Evolutionary conservation across 2,797 vertebrate species (phyloP).

Genomic region (Platalea minor): DNA sequence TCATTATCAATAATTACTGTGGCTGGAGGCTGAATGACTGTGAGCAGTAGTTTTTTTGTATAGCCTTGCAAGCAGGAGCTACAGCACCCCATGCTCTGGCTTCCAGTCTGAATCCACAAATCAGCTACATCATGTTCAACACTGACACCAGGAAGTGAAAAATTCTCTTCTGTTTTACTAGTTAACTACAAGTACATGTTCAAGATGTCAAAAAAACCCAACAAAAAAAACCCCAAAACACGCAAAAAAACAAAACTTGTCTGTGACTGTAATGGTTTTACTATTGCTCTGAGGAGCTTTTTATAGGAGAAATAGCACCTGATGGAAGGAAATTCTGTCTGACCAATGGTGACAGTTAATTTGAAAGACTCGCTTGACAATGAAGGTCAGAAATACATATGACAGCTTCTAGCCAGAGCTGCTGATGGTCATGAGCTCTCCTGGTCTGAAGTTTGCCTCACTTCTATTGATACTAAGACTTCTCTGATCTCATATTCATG

Average conservation of each 20-base stretch:
- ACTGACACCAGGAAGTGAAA: background rate
- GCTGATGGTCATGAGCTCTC: background rate
- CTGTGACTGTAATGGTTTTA: background rate
- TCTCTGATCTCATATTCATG: background rate
- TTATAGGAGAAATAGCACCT: background rate
- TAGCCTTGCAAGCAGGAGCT: background rate
- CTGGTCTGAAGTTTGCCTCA: background rate
- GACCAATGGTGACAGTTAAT: background rate
- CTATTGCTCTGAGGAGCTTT: background rate
- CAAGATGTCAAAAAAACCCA: background rate
- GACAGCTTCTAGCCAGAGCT: background rate
- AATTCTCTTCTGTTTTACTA: background rate
- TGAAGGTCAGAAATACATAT: background rate
- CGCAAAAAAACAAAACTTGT: background rate
- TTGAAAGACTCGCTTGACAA: background rate
- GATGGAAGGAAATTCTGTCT: background rate
- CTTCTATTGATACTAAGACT: background rate
- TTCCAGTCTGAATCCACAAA: background rate
- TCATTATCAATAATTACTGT: too few species aligned
- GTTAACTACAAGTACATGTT: background rate
- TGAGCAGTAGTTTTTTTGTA: background rate
- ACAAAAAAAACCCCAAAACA: too few species aligned
- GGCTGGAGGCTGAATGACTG: background rate
- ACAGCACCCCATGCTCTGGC: background rate
- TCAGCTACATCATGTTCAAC: background rate